These are phyloP conservation scores for Sylvilagus floridanus DNA, from an alignment of 2,797 vertebrate species.

Conservation along the genomic window DNA sequence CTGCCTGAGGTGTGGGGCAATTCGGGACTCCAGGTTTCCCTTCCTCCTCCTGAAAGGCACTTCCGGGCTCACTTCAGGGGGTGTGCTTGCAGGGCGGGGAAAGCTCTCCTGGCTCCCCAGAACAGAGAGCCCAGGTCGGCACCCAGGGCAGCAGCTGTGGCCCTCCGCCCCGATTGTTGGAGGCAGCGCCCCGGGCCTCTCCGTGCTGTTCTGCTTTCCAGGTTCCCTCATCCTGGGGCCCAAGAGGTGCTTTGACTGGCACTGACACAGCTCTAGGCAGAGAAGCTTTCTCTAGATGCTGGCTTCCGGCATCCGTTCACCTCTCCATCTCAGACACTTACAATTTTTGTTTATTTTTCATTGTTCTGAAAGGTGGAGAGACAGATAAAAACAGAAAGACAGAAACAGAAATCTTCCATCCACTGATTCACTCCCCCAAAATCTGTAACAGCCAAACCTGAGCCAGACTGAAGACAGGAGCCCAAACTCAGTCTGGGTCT, in stretches of 20 bases:
- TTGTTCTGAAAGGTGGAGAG: too few relatives aligned
- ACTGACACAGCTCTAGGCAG: background rate
- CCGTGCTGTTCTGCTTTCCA: slow-evolving; percentile 42
- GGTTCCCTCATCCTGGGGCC: background rate
- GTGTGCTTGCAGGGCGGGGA: slow-evolving; percentile 55
- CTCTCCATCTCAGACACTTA: background rate
- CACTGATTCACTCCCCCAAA: too few relatives aligned
- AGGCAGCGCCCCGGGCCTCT: background rate
- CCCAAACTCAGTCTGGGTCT: too few relatives aligned
- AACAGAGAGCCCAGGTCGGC: background rate
- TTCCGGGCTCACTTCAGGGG: slow-evolving; percentile 56
- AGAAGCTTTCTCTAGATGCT: background rate
- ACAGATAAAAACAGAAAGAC: too few relatives aligned
- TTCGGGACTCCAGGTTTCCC: background rate
- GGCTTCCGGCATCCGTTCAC: background rate
- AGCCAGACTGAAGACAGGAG: too few relatives aligned
- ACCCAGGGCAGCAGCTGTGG: background rate
- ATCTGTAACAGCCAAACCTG: too few relatives aligned
- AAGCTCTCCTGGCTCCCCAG: background rate
- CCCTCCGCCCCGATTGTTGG: slow-evolving; percentile 31
- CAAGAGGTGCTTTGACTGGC: background rate
- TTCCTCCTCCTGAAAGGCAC: slow-evolving; percentile 57
- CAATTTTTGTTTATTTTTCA: too few relatives aligned
- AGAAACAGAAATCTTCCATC: too few relatives aligned
- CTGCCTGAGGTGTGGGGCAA: slow-evolving; percentile 80